phyloP scores from a whole-genome alignment of 2,888 invertebrate species.

The Machimus atricapillus region DNA sequence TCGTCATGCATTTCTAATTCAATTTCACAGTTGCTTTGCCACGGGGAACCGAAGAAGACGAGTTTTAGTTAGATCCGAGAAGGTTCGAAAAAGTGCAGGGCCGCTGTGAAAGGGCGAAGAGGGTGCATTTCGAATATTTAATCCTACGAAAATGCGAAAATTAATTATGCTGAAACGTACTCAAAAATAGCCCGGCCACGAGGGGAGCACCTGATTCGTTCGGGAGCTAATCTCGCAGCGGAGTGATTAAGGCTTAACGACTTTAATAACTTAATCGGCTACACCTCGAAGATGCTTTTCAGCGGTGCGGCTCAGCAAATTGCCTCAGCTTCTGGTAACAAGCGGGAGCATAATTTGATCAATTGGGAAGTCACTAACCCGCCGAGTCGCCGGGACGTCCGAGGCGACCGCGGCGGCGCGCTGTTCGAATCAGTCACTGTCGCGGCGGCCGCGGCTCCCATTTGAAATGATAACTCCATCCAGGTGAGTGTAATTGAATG shows the following conservation, averaged over 20 bases:
- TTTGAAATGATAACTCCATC: slow-evolving; percentile 3
- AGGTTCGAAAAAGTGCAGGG: not conserved
- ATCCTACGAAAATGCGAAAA: not conserved
- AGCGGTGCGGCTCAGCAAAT: not conserved
- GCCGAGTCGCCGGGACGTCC: not conserved
- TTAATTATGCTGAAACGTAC: not conserved
- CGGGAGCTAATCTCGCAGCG: not conserved
- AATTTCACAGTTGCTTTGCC: not conserved
- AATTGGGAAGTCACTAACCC: slow-evolving; percentile 1
- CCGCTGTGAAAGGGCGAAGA: not conserved
- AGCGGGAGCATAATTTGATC: not conserved
- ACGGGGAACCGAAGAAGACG: not conserved
- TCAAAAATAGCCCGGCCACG: not conserved
- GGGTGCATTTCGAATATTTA: not conserved
- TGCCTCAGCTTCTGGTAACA: not conserved
- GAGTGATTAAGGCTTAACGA: not conserved
- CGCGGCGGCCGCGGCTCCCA: not conserved
- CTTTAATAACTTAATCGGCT: slow-evolving; percentile 21
- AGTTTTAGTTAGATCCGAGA: not conserved
- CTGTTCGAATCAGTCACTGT: not conserved
- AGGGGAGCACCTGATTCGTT: not conserved
- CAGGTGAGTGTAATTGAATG: slow-evolving; percentile 14
- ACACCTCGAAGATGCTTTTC: not conserved
- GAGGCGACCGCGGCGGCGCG: not conserved
- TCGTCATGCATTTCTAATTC: not conserved